Percentiles rank a stretch among this genome's conserved stretches.
Conservation (phyloP, 1,140 invertebrate species). For the Araneus ventricosus region DNA sequence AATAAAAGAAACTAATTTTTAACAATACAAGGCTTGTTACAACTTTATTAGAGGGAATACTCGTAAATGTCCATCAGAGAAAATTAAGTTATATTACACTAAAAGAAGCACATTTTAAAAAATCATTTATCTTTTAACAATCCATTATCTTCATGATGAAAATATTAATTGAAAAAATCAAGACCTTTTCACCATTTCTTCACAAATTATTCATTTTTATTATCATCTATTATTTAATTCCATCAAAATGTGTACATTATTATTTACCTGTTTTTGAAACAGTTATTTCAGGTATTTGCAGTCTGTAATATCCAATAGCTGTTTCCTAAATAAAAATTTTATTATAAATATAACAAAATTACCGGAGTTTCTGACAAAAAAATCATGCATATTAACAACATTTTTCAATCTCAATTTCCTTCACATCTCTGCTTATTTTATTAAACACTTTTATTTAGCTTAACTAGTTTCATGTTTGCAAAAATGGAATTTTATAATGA, state of each 20-base stretch:
- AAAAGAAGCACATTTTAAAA: not conserved
- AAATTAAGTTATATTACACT: not conserved
- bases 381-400: too few species aligned
- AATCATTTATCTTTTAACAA: not conserved
- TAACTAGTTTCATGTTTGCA: too few species aligned
- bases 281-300: conserved; percentile 67
- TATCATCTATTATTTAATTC: too few species aligned
- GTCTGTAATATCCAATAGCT: conserved; percentile 50
- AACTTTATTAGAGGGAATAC: too few species aligned
- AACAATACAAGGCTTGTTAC: too few species aligned
- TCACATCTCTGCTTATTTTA: too few species aligned
- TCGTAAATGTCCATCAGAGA: not conserved
- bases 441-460: too few species aligned
- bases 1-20: too few species aligned
- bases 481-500: too few species aligned
- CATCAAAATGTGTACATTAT: not conserved
- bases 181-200: not conserved
- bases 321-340: conserved; percentile 53
- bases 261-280: conserved; percentile 63
- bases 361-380: too few species aligned
- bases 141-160: not conserved
- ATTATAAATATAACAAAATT: too few species aligned
- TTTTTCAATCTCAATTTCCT: too few species aligned
- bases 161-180: not conserved
- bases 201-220: not conserved